Evolutionary conservation across 2,888 invertebrate genomes (phyloP).

Genomic region (Hoplodrina ambigua): DNA sequence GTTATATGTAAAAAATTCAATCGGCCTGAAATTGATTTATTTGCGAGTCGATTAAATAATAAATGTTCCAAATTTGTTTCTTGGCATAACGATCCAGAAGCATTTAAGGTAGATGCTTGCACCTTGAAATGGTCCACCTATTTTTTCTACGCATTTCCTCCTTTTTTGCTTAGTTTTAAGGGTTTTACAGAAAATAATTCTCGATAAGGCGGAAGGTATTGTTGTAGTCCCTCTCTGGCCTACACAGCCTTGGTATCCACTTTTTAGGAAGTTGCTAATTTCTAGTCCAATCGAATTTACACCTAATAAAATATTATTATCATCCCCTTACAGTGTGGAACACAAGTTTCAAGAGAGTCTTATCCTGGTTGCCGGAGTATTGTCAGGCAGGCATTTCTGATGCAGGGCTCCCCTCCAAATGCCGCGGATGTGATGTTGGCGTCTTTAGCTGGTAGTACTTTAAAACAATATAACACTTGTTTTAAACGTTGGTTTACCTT

Average conservation of each 20-base stretch:
- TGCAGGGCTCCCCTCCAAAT: too few species aligned
- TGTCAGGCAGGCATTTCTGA: too few species aligned
- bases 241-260: conserved; percentile 19
- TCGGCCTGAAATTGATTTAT: background rate
- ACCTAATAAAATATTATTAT: too few species aligned
- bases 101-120: conserved; percentile 2
- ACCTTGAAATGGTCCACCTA: background rate
- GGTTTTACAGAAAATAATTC: too few species aligned
- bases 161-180: too few species aligned
- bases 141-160: background rate
- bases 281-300: too few species aligned
- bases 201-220: conserved; percentile 1
- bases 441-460: too few species aligned
- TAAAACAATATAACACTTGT: too few species aligned
- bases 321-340: too few species aligned
- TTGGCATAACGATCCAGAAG: conserved; percentile 4
- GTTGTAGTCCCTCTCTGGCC: conserved; percentile 16
- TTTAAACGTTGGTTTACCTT: too few species aligned
- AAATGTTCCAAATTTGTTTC: conserved; percentile 20
- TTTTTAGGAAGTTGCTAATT: conserved; percentile 10
- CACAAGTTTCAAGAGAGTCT: background rate
- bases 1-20: conserved; percentile 7
- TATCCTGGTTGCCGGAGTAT: conserved; percentile 36
- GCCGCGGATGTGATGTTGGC: too few species aligned
- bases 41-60: conserved; percentile 7